These are phyloP conservation scores for Bradypus variegatus DNA, from an alignment of 2,797 vertebrate genomes.

Conservation along the genomic window DNA sequence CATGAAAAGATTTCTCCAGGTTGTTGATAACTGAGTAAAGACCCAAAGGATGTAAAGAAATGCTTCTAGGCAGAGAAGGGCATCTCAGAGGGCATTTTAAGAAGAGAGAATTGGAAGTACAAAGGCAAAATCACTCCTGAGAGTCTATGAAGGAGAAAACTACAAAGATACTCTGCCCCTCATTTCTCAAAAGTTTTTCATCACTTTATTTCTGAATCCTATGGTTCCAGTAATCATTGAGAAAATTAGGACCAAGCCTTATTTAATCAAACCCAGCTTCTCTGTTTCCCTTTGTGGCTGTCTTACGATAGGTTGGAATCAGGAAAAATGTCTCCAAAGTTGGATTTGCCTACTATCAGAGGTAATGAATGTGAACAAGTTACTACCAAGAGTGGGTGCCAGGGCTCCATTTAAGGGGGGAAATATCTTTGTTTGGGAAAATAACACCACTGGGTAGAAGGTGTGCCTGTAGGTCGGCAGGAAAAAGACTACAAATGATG, in stretches of 20 bases:
- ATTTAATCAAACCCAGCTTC: constrained; percentile 5
- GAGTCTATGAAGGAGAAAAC: not conserved
- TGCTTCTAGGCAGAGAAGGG: not conserved
- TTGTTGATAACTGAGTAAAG: not conserved
- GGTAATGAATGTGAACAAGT: not conserved
- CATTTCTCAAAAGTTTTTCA: not conserved
- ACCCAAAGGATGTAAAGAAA: not conserved
- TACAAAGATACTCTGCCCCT: not conserved
- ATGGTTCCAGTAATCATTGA: not conserved
- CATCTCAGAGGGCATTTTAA: not conserved
- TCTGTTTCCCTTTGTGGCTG: not conserved
- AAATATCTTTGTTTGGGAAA: not conserved
- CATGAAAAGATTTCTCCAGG: not conserved
- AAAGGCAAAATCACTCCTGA: not conserved
- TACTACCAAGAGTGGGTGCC: not conserved
- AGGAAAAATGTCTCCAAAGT: not conserved
- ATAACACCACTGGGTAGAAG: not conserved
- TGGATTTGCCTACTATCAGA: not conserved
- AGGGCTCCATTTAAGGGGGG: not conserved
- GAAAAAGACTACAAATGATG: not conserved
- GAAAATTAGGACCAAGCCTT: not conserved
- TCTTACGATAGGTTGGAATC: not conserved
- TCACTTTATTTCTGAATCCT: not conserved
- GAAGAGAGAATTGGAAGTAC: not conserved
- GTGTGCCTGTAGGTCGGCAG: not conserved